These are phyloP conservation scores for Sialis lutaria DNA, from an alignment of 2,888 invertebrate genomes.

Conservation along the genomic window DNA sequence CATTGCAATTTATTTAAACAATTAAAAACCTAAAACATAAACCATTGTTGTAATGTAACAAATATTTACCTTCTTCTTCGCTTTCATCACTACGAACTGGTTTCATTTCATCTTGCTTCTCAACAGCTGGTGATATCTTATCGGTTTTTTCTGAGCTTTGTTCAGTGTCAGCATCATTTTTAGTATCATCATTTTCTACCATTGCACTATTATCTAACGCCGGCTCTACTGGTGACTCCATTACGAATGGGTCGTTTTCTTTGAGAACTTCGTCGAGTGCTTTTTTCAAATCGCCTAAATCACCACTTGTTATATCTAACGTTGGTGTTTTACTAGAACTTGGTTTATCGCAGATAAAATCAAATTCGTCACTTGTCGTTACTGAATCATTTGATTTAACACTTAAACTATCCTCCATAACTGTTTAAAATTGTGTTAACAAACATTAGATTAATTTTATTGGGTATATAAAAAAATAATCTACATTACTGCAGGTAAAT, in stretches of 20 bases:
- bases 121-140: slow-evolving; percentile 24
- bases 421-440: slow-evolving; percentile 10
- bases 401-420: slow-evolving; percentile 49
- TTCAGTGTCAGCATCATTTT: slow-evolving; percentile 17
- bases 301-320: slow-evolving; percentile 38
- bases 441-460: too few species aligned
- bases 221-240: not conserved
- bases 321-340: slow-evolving; percentile 31
- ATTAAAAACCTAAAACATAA: too few species aligned
- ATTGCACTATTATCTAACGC: not conserved
- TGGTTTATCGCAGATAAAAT: slow-evolving; percentile 40
- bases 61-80: slow-evolving; percentile 47
- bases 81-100: slow-evolving; percentile 43
- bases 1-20: too few species aligned
- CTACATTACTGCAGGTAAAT: too few species aligned
- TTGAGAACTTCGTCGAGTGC: slow-evolving; percentile 37
- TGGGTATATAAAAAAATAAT: too few species aligned
- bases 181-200: slow-evolving; percentile 21
- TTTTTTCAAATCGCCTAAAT: slow-evolving; percentile 41
- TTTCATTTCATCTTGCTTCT: slow-evolving; percentile 68
- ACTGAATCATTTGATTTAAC: slow-evolving; percentile 52
- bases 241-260: slow-evolving; percentile 14
- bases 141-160: slow-evolving; percentile 20
- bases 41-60: too few species aligned
- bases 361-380: slow-evolving; percentile 53